Percentiles rank a stretch among this genome's conserved stretches.
Conservation (phyloP, 2,797 vertebrate species). For the Emys orbicularis region DNA sequence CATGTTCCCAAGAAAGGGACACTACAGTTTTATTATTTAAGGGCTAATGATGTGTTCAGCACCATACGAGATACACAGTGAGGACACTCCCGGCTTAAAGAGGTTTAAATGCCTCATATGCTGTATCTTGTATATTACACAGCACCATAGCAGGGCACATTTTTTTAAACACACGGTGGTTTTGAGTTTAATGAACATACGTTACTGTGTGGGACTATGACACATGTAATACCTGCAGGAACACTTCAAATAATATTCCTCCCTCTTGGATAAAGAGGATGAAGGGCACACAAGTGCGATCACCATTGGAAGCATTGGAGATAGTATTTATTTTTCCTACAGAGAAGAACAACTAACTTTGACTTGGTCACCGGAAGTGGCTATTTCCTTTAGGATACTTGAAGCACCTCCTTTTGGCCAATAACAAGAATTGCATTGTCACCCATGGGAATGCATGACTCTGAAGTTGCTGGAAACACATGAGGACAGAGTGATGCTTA, state of each 20-base stretch:
- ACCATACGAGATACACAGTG: not conserved
- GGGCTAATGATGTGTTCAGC: accelerated
- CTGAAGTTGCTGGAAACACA: not conserved
- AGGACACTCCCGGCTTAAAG: not conserved
- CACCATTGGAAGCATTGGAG: not conserved
- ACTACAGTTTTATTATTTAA: not conserved
- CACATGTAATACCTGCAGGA: not conserved
- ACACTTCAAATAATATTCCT: not conserved
- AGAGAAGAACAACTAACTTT: not conserved
- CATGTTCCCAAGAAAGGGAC: accelerated
- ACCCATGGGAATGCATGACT: not conserved
- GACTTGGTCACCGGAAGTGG: not conserved
- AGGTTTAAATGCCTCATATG: not conserved
- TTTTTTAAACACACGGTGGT: not conserved
- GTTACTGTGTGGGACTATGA: not conserved
- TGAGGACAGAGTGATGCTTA: not conserved
- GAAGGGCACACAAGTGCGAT: not conserved
- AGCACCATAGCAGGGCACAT: not conserved
- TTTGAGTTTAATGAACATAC: not conserved
- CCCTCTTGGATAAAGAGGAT: not conserved
- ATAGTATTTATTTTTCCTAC: not conserved
- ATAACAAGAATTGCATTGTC: not conserved
- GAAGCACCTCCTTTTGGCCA: not conserved
- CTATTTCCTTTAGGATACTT: not conserved
- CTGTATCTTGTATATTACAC: not conserved